Evolutionary conservation across 2,113 vertebrate genomes (phyloP).

Genomic region (Pao palembangensis): DNA sequence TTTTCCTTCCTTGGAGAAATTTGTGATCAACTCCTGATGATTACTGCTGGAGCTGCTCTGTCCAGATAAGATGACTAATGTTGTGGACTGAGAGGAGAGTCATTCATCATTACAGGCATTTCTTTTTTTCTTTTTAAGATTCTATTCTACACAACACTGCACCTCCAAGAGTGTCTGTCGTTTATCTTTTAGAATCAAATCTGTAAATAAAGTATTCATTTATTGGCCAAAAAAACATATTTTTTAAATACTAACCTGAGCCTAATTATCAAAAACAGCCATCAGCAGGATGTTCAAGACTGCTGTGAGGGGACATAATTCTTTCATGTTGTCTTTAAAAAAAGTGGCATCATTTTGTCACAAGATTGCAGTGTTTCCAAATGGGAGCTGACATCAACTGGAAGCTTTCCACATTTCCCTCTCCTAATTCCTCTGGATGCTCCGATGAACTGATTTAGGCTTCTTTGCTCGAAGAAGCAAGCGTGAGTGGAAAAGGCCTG

Average conservation of each 20-base stretch:
- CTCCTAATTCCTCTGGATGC: constrained; percentile 26
- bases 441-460: constrained; percentile 33
- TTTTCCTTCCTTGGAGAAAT: not conserved
- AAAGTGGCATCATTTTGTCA: constrained; percentile 45
- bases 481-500: not conserved
- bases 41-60: not conserved
- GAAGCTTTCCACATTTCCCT: constrained; percentile 26
- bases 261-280: not conserved
- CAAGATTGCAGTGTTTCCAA: constrained; percentile 36
- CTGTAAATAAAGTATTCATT: not conserved
- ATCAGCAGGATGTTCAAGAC: not conserved
- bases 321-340: constrained; percentile 15
- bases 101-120: not conserved
- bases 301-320: constrained; percentile 3
- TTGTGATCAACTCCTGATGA: too few species aligned
- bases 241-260: too few species aligned
- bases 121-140: not conserved
- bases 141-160: too few species aligned
- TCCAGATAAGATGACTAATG: constrained; percentile 1
- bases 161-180: not conserved
- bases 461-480: constrained; percentile 42
- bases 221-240: too few species aligned
- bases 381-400: constrained; percentile 50
- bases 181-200: not conserved
- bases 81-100: not conserved